Base-by-base conservation (phyloP, 2,888 invertebrate genomes). In the Tetragonisca angustula region DNA sequence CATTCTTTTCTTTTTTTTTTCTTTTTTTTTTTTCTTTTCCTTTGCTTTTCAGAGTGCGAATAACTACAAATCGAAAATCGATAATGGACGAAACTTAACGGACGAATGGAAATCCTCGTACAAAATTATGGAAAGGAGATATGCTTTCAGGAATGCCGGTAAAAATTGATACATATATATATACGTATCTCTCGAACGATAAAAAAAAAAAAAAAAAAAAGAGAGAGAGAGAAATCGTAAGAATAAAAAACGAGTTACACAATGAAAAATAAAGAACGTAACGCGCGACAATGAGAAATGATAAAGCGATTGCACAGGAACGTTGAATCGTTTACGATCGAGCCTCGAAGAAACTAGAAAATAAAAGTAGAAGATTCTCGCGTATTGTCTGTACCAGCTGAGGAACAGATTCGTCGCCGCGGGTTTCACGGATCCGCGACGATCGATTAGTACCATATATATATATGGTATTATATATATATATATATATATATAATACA, bases 371-470 rank as follows among this genome's bases (percentile, higher is more conserved):
- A 76, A 76, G 73, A 78, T 83, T 79, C 82, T 83, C 85, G 78
- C 78, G 73, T 70, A 83, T 43, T 32, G 11, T 81, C 77, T 82
- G 79, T 83, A 64, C 74, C 76, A 73, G 78, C 81, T 78, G 71
- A 87, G 86, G 85, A 88, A 90, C 87, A 90, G 89, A 91, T 87
- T 87, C 88, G 89, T 87, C 88, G 89, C 88, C 87, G 89, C 91
- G 89, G 90, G 84, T 85, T 32, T 88, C 89, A 88, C 85, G 83
- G 72, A 83, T 74, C 67, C 79, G 83, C 79, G 68, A 81, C 91
- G 89, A 91, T 89, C 91, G 84, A 90, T 91, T 92, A 91, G 90
- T 90, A 91, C 90, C 92, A 67, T 92, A 90, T 92, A 90, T 91
- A 87, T 89, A 43, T 43, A 43, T 9, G 9, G 9, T 9, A 43